Evolutionary conservation across 2,113 vertebrate genomes (phyloP), one percentile per base, ranked within the genome.

Genomic region (Colius striatus): DNA sequence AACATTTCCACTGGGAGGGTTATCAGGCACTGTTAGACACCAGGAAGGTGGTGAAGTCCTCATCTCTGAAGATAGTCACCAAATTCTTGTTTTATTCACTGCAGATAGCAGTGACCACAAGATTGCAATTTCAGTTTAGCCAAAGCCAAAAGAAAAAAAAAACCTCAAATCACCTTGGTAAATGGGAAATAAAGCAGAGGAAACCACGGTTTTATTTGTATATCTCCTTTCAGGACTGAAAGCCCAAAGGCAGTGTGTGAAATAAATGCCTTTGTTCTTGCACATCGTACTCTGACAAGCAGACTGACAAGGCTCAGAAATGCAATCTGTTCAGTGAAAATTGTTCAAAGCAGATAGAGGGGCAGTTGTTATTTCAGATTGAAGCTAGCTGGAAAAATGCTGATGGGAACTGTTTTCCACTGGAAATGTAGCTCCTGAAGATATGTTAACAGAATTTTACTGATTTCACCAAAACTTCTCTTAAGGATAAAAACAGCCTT

Each of bases 161-260:
- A 41, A 21, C 17, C 5, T 29, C n/a, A 25, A 71, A 79, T 5
- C 29, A 41, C 27, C 10, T 53, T 79, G 41, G 20, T 38, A 23
- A 27, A 6, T 18, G 45, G 30, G 60, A 76, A 54, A 22, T 17
- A 45, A 62, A 74, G 41, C 25, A 87, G 51, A 72, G 50, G 45
- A 81, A 93, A 62, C 16, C 60, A 54, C 41, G 29, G 27, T 85
- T 94, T 90, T 73, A 83, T 88, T 94, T 90, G 18, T 63, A n/a
- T 20, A 30, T 55, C 29, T 84, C 61, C 50, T 89, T 70, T 12
- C 72, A 77, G 54, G 55, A 72, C 75, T 61, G 47, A 29, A 79
- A 87, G 26, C 32, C 67, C 60, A 83, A 80, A 61, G 16, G 30
- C 36, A 51, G 17, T 3, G 16, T 54, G 78, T 84, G 77, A 91